phyloP scores from a whole-genome alignment of 2,888 invertebrate genomes.

The Phrixothrix hirtus region DNA sequence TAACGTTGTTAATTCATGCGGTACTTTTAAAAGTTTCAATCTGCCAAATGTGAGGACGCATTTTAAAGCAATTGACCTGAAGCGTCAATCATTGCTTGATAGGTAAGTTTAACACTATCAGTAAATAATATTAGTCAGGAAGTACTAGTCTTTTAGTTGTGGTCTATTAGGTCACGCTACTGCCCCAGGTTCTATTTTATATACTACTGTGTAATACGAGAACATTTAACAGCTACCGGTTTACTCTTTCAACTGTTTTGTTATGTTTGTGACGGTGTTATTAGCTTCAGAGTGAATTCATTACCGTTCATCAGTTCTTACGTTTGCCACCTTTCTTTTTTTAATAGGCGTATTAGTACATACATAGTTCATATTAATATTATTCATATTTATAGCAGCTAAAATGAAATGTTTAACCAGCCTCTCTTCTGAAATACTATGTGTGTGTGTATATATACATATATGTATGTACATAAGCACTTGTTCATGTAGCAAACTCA shows the following conservation, averaged over 20 bases:
- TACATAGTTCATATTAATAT: too few relatives aligned
- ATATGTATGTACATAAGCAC: conserved; percentile 4
- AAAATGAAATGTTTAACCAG: conserved; percentile 6
- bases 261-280: not conserved
- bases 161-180: conserved; percentile 22
- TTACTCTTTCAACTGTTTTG: not conserved
- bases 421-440: not conserved
- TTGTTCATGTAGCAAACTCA: conserved; percentile 7
- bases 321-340: too few relatives aligned
- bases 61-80: conserved; percentile 12
- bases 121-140: conserved; percentile 18
- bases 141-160: conserved; percentile 17
- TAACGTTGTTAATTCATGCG: too few relatives aligned
- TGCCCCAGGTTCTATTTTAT: conserved; percentile 22
- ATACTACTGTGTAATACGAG: conserved; percentile 18
- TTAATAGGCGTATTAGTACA: too few relatives aligned
- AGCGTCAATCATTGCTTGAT: conserved; percentile 10
- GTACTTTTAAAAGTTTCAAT: not conserved
- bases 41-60: conserved; percentile 10
- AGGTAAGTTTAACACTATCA: conserved; percentile 9
- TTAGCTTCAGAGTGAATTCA: too few relatives aligned
- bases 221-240: conserved; percentile 19
- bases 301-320: too few relatives aligned
- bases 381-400: too few relatives aligned
- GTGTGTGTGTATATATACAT: conserved; percentile 5